These are phyloP conservation scores for Thinocorus orbignyianus DNA, from an alignment of 2,113 vertebrate genomes.

Conservation along the genomic window DNA sequence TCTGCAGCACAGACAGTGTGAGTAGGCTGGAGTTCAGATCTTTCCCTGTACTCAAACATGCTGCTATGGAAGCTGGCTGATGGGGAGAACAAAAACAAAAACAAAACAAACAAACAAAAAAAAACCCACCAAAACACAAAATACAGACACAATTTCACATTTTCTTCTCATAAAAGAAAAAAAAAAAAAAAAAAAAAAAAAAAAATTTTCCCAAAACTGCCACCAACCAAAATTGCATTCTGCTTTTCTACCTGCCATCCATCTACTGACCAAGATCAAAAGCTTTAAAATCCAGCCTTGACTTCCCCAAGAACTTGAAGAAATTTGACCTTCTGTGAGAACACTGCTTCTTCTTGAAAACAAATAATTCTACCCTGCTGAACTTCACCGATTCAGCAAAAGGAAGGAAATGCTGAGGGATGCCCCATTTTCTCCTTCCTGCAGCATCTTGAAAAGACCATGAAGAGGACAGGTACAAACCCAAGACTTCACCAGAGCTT, in stretches of 20 bases:
- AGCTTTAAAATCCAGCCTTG: neutral
- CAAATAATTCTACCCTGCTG: neutral
- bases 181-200: neutral
- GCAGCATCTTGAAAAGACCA: neutral
- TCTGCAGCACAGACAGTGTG: neutral
- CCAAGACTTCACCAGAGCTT: neutral
- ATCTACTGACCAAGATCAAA: neutral
- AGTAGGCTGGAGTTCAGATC: neutral
- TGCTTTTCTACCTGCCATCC: neutral
- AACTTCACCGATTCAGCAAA: neutral
- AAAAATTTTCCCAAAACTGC: neutral
- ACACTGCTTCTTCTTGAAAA: neutral
- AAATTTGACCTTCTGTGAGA: neutral
- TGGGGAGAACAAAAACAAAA: too few species aligned
- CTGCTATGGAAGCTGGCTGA: neutral
- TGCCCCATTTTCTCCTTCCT: neutral
- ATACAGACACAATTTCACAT: neutral
- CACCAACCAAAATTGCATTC: neutral
- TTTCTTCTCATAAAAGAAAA: neutral
- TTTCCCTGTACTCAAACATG: neutral
- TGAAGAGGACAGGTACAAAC: neutral
- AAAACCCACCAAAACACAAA: too few species aligned
- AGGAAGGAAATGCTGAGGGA: neutral
- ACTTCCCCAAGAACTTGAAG: neutral
- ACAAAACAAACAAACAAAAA: neutral